A percentile compares a stretch with the other conserved stretches of the same genome.
phyloP scores from a whole-genome alignment of 35 echinoderm and acorn worm genomes.

The Lytechinus variegatus region DNA sequence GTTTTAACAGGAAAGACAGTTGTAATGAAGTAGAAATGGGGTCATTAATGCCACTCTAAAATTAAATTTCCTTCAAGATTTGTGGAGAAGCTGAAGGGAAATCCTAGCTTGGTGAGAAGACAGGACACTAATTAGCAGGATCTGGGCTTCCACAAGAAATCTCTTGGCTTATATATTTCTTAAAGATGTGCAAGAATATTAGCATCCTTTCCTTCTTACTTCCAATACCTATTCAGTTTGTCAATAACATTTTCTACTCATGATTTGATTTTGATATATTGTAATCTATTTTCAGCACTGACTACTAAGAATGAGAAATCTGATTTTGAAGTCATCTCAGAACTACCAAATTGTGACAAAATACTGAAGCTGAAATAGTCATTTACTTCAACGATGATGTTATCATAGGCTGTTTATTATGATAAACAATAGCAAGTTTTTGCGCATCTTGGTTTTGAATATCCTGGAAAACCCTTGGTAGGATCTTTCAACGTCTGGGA shows the following conservation, averaged over 20 bases:
- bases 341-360: not conserved
- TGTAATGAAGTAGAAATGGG: not conserved
- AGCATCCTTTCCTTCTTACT: not conserved
- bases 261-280: not conserved
- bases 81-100: not conserved
- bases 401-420: not conserved
- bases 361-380: no score
- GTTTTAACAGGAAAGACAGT: not conserved
- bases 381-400: no score
- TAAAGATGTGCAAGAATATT: not conserved
- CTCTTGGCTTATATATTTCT: not conserved
- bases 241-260: not conserved
- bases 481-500: not conserved
- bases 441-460: not conserved
- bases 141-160: not conserved
- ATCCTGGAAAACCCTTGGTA: not conserved
- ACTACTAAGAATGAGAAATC: not conserved
- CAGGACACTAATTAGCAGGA: not conserved
- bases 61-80: not conserved
- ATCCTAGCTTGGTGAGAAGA: not conserved
- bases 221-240: not conserved
- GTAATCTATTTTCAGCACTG: not conserved
- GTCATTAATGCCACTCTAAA: slow-evolving; percentile 18
- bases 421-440: not conserved
- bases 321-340: not conserved